Base-by-base conservation (phyloP, 2,113 vertebrate species). In the Gymnocephalus cernua region DNA sequence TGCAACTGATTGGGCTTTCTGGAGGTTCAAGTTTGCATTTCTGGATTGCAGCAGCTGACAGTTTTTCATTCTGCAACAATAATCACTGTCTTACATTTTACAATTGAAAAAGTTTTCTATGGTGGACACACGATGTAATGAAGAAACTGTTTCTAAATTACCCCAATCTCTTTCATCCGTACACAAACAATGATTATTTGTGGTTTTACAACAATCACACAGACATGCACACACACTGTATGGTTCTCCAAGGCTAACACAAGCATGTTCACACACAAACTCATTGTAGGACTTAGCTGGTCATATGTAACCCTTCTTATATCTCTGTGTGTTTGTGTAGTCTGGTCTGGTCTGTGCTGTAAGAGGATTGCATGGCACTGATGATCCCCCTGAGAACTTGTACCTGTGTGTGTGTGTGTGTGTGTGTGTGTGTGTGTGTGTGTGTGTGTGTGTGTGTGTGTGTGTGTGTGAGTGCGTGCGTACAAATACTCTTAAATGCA, bases 301-400 rank as follows among this genome's bases (percentile, higher is more conserved):
- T 3, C 54, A 62, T 15, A 38, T 44, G 35, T 72, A 45, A 74
- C 47, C 51, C 38, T 12, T 51, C 44, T 18, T 10, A 25, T 41
- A 9, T n/a, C 19, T 38, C 21, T 71, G 64, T 62, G 71, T 41
- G 21, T 70, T 50, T 48, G 18, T 71, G 53, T 63, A 41, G 72
- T 32, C 13, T 47, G 50, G 72, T 32, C 13, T 47, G 50, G 35
- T 61, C 54, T 63, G 76, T 53, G 69, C 65, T 66, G 5, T 88
- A 89, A 91, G 79, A 91, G 90, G 84, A 89, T 88, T 91, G 77
- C 44, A 48, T 10, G 56, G 32, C 19, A 35, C 6, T 21, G 62
- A 56, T 70, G 62, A 71, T 53, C 67, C 54, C 64, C 53, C 44
- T 57, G 45, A 38, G 64, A 77, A 45, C 64, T 64, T 48, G 21